Evolutionary conservation across 2,888 invertebrate species (phyloP), one percentile per base, ranked within the genome.

Genomic region (Archips xylosteana): DNA sequence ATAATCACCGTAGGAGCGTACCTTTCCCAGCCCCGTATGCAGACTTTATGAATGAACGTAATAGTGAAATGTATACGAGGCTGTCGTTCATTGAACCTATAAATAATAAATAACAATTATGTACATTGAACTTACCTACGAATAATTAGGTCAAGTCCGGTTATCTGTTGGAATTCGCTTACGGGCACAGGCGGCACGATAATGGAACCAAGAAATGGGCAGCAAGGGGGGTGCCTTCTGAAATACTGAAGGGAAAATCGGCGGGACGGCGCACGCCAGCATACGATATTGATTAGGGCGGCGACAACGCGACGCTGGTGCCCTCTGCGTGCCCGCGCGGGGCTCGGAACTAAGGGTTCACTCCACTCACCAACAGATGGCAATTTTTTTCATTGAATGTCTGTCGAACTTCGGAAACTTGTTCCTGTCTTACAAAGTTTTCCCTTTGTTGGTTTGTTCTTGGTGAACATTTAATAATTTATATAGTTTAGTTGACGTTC

Each of bases 281-380:
- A 75, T 57, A 54, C 70, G 79, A 78, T 94, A 94, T 94, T 91
- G 93, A 94, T 94, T 91, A 90, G 92, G 93, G 93, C 92, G 93
- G 93, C 83, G 87, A 88, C 89, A 75, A 79, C 80, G 77, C 83
- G 78, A 78, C 76, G 32, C 77, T 77, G 77, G 84, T 85, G 92
- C 86, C 89, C 83, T 81, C 90, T 86, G 75, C 75, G 72, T 51
- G 45, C 4, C 66, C 12, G 13, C 72, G 76, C 74, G 69, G 66
- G 74, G 71, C 71, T 75, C 69, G 77, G 74, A 72, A 65, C 36
- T 51, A 47, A 54, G 70, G 78, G 78, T 82, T 76, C 51, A 42
- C 36, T 34, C 13, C 57, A 61, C 12, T 68, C 49, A 49, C 70
- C 70, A 67, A 75, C 80, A 92, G 92, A 89, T 91, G 91, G 88